Evolutionary conservation across 2,113 vertebrate genomes (phyloP), one percentile per base, ranked within the genome.

Genomic region (Crotalus viridis): DNA sequence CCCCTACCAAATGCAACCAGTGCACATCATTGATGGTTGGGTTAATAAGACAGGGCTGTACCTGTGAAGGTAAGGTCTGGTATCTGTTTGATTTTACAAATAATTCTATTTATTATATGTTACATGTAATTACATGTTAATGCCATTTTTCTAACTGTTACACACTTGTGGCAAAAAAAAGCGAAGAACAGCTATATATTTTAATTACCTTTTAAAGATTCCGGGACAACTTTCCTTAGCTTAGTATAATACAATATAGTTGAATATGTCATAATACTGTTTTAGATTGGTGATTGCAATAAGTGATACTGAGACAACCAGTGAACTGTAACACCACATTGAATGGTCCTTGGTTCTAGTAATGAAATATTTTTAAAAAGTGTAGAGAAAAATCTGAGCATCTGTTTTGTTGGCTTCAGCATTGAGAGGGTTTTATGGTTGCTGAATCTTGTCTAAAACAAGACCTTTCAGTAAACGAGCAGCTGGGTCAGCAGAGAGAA

Each of bases 21-120:
- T 99, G 99, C 95, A 99, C 99, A 0, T 99, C 99, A 39, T 97
- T 99, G 94, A 99, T 99, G 99, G 98, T 99, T 59, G 99, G 99
- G n/a, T 98, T 99, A 93, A 98, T 99, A 93, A 98, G 99, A n/a
- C 99, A 99, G 94, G 99, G 99, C 94, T 99, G 99, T 93, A 98
- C 98, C 33, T 99, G 99, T 95, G 99, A 99, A 99, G 99, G 99
- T 99, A 96, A 98, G 98, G 57, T 22, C 57, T 55, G 91, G 56
- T 52, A 81, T 51, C 51, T 4, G 69, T 90, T 33, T 55, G 10
- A 3, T 93, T 33, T 93, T 86, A 39, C 0, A 52, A 56, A 24
- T 81, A 87, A 52, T 69, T 85, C 17, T 5, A n/a, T 19, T 88
- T 91, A 86, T 91, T 95, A 61, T 90, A 2, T 51, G 33, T 33